Conservation (phyloP, 2,888 invertebrate species). For the Dynastes maya region DNA sequence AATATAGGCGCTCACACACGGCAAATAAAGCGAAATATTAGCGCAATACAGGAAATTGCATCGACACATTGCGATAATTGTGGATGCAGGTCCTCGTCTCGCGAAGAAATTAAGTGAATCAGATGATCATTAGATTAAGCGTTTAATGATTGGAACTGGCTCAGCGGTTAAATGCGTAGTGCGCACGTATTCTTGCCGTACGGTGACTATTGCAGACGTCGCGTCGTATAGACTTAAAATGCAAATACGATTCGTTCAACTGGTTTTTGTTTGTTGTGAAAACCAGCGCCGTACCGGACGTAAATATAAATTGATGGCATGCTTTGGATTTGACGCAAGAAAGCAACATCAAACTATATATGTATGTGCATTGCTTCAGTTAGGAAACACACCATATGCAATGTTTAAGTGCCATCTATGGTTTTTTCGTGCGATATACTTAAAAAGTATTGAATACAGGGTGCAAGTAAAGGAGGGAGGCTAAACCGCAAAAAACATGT, state of each 20-base stretch:
- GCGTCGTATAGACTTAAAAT: slow-evolving; percentile 23
- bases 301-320: slow-evolving; percentile 36
- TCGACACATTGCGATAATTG: slow-evolving; percentile 35
- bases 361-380: too few relatives aligned
- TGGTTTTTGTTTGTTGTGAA: slow-evolving; percentile 38
- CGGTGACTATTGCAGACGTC: slow-evolving; percentile 30
- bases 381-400: too few relatives aligned
- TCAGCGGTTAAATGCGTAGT: neutral
- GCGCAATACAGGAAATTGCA: slow-evolving; percentile 32
- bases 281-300: slow-evolving; percentile 32
- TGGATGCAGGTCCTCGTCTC: slow-evolving; percentile 22
- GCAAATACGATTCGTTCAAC: slow-evolving; percentile 26
- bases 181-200: too few relatives aligned
- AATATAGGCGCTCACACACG: neutral
- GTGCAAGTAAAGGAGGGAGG: too few relatives aligned
- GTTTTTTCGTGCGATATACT: too few relatives aligned
- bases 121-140: slow-evolving; percentile 40
- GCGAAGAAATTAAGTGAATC: slow-evolving; percentile 43
- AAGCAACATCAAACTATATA: neutral
- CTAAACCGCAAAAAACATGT: too few relatives aligned
- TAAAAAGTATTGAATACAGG: too few relatives aligned
- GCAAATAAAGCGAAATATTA: slow-evolving; percentile 3
- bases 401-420: too few relatives aligned
- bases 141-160: slow-evolving; percentile 42
- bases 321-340: slow-evolving; percentile 29